These are phyloP conservation scores for Chaetodon auriga DNA, from an alignment of 2,113 vertebrate species.

Conservation along the genomic window DNA sequence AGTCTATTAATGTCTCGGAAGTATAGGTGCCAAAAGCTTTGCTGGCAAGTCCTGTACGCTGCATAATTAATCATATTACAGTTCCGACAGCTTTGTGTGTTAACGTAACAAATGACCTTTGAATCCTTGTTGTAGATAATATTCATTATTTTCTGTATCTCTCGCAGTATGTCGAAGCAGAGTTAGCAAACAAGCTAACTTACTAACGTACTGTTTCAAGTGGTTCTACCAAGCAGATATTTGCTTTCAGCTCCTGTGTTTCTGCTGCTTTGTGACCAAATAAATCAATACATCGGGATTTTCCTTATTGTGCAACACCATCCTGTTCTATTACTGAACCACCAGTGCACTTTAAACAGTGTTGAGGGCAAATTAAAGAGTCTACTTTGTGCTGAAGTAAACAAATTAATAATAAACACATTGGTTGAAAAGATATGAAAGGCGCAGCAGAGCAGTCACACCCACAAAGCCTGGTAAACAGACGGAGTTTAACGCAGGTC, in stretches of 20 bases:
- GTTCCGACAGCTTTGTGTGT: constrained; percentile 2
- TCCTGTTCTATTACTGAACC: background rate
- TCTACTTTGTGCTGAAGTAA: too few species aligned
- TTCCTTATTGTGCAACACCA: background rate
- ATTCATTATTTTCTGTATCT: background rate
- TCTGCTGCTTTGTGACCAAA: background rate
- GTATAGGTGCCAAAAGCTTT: constrained; percentile 14
- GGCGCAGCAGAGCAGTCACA: too few species aligned
- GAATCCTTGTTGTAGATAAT: background rate
- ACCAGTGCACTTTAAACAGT: background rate
- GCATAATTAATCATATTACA: constrained; percentile 30
- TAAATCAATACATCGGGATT: background rate
- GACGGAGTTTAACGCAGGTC: too few species aligned
- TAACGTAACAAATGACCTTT: constrained; percentile 9
- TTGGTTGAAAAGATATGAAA: too few species aligned
- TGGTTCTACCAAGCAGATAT: background rate
- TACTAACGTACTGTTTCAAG: background rate
- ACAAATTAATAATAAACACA: too few species aligned
- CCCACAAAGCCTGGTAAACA: too few species aligned
- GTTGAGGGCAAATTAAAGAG: background rate
- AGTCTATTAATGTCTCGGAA: constrained; percentile 37
- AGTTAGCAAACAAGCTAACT: background rate
- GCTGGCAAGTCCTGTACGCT: constrained; percentile 17
- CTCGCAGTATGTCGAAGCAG: background rate
- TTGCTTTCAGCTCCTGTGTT: background rate